Evolutionary conservation across 2,113 vertebrate genomes (phyloP), one percentile per base, ranked within the genome.

Genomic region (Marmota monax): DNA sequence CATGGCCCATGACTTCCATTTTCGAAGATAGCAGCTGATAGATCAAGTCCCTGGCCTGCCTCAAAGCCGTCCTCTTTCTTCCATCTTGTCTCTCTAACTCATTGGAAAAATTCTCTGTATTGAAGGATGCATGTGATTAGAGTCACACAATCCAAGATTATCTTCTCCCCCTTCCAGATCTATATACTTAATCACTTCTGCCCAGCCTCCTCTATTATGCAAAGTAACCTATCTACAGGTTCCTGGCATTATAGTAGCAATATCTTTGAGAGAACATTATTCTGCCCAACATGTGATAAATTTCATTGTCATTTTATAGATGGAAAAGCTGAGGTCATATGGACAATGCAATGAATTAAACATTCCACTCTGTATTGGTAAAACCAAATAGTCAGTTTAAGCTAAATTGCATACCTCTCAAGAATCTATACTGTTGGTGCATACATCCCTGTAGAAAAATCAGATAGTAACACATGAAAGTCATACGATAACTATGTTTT

Each of bases 401-500:
- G 6, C 13, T 61, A 16, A 10, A 17, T 79, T 9, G 34, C 16
- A 63, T 3, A 42, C 25, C 39, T 85, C 77, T 67, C 9, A 1
- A 51, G 12, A 20, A 9, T 13, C 45, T 69, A 42, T 17, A 53
- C 2, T 13, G 12, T 73, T 10, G 56, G 25, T 4, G 8, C 39
- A 42, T 7, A 29, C n/a, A 32, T 34, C 63, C 25, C 27, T 69
- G 2, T 51, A 70, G 25, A 90, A 90, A 92, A 80, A 73, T 77
- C 61, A 94, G 93, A 95, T 61, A 78, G 37, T 32, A 67, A 27
- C 27, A 79, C 56, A 51, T 34, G 45, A 77, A 88, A 89, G 61
- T 56, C 39, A 91, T 18, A 13, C 8, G 18, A 48, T 61, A 84
- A 77, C 53, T 88, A 12, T 7, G 37, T 7, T 84, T 89, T 82